Percentiles rank a stretch among this genome's conserved stretches.
Evolutionary conservation across 2,888 invertebrate genomes (phyloP).

Genomic region (Maniola hyperantus): DNA sequence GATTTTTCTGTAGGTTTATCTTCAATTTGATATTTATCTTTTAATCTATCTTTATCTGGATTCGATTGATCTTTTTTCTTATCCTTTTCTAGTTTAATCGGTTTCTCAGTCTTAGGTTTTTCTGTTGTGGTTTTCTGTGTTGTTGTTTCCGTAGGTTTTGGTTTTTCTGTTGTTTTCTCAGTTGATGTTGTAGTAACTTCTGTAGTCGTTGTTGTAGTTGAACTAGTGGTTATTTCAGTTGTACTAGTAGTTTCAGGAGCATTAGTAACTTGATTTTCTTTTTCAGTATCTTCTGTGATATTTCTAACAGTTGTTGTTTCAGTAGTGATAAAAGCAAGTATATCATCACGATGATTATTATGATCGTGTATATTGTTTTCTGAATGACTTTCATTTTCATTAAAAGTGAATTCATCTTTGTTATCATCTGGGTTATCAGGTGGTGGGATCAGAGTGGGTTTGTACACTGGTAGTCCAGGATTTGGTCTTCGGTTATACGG

Average conservation of each 20-base stretch:
- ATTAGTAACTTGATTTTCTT: conserved; percentile 53
- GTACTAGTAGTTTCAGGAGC: conserved; percentile 50
- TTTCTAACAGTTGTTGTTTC: conserved; percentile 47
- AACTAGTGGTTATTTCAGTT: conserved; percentile 49
- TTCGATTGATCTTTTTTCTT: conserved; percentile 63
- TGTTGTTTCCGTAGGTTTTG: conserved; percentile 47
- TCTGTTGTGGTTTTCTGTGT: conserved; percentile 48
- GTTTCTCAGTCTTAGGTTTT: conserved; percentile 53
- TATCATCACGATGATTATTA: conserved; percentile 46
- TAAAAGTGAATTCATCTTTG: conserved; percentile 54
- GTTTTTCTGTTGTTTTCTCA: conserved; percentile 43
- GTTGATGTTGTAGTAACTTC: conserved; percentile 42
- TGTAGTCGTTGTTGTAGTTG: conserved; percentile 53
- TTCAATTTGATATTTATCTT: conserved; percentile 54
- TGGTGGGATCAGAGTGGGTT: conserved; percentile 81
- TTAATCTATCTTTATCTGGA: conserved; percentile 65
- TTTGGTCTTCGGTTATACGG: conserved; percentile 75
- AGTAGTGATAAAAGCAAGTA: conserved; percentile 46
- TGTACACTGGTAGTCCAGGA: conserved; percentile 83
- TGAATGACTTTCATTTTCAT: conserved; percentile 68
- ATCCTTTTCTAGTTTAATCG: conserved; percentile 59
- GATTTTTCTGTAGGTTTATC: conserved; percentile 49
- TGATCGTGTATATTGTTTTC: conserved; percentile 63
- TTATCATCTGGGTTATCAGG: conserved; percentile 64
- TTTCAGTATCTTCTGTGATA: conserved; percentile 51